Evolutionary conservation across 2,113 vertebrate genomes (phyloP), one percentile per base, ranked within the genome.

Genomic region (Falco punctatus): DNA sequence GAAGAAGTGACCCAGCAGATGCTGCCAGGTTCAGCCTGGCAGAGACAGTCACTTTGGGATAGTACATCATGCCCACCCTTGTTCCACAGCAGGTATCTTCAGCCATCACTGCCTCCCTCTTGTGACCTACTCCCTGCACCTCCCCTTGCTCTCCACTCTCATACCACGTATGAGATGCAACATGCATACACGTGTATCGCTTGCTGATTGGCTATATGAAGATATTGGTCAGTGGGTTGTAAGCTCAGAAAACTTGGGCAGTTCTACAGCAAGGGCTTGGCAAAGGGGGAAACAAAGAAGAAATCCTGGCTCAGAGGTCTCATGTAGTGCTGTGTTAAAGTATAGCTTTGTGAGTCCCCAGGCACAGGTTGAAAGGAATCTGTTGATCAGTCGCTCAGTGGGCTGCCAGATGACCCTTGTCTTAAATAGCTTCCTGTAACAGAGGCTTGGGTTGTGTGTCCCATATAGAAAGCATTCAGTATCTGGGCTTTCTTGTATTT

Each of bases 141-240:
- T 51, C 11, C 19, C 11, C 13, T 19, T 44, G 9, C 18, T 58
- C 27, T 81, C 21, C 0, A 0, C 30, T 86, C 20, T 69, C 13
- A 19, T 9, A 26, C n/a, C 22, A 7, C 5, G 3, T 7, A 3
- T 21, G 65, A 78, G 32, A 28, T 23, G 7, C 33, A 69, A 17
- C 27, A 15, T 6, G 8, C 7, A 4, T 30, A 21, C 2, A 2
- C 0, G 0, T 15, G 7, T 46, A 16, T 54, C 28, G 64, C n/a
- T n/a, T 15, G 24, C 18, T 73, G 28, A 48, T 48, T 66, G 27
- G 12, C n/a, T 44, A 4, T 20, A 64, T 21, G 55, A 67, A 85
- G 24, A 20, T 40, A 79, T 3, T 23, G 44, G 22, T 35, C 24
- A 66, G 30, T 17, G 46, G 28, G 40, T 66, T 75, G 15, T 72